Evolutionary conservation across 2,888 invertebrate species (phyloP).

Genomic region (Lepetodrilus schrolli): DNA sequence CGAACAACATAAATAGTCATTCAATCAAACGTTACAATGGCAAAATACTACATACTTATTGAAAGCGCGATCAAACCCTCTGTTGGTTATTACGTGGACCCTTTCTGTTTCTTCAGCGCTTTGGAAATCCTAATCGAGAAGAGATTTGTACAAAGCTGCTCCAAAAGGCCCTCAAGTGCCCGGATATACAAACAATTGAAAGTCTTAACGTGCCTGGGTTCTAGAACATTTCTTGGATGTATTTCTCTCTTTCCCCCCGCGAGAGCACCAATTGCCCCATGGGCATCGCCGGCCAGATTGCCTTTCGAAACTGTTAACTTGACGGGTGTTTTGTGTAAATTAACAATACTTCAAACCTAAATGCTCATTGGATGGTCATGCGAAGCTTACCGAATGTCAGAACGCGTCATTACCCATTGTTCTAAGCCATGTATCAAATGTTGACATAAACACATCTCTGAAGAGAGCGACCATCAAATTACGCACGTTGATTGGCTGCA

Average conservation of each 20-base stretch:
- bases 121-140: background rate
- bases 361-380: background rate
- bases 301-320: constrained; percentile 31
- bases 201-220: background rate
- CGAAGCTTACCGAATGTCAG: background rate
- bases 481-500: constrained; percentile 2
- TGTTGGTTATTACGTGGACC: background rate
- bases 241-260: no score
- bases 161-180: constrained; percentile 19
- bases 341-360: constrained; percentile 3
- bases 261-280: constrained; percentile 21
- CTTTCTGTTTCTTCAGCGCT: background rate
- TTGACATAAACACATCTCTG: constrained; percentile 6
- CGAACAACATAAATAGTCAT: constrained; percentile 15
- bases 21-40: background rate
- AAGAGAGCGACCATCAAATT: constrained; percentile 2
- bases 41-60: no score
- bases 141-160: background rate
- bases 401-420: constrained; percentile 6
- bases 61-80: constrained; percentile 6
- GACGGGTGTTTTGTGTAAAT: constrained; percentile 39
- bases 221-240: background rate
- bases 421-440: constrained; percentile 11
- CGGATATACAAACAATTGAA: constrained; percentile 7
- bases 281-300: constrained; percentile 39